Percentiles rank a stretch among this genome's conserved stretches.
phyloP scores from a whole-genome alignment of 2,888 invertebrate species.

The Acronicta alni region DNA sequence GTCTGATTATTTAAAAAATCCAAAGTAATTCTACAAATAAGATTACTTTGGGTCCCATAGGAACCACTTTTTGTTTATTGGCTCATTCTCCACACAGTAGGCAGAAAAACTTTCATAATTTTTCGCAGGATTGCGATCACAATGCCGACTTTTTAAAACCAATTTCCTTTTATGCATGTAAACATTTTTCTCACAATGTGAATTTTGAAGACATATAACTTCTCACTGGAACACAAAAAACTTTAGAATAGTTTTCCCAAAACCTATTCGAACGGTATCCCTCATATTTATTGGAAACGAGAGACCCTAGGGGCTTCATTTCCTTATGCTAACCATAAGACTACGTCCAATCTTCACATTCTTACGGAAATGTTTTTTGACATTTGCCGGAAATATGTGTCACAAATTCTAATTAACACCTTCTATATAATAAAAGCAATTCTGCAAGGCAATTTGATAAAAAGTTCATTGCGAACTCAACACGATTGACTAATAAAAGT shows the following conservation, averaged over 20 bases:
- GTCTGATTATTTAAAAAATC: slow-evolving; percentile 22
- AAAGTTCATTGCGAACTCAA: not conserved
- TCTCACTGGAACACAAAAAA: slow-evolving; percentile 18
- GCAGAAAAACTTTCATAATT: slow-evolving; percentile 15
- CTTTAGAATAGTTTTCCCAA: slow-evolving; percentile 18
- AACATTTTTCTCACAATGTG: slow-evolving; percentile 5
- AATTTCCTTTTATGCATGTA: not conserved
- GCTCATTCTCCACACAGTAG: slow-evolving; percentile 6
- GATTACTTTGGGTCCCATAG: slow-evolving; percentile 36
- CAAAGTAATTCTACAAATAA: slow-evolving; percentile 19
- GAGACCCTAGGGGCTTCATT: slow-evolving; percentile 17
- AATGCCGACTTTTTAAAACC: not conserved
- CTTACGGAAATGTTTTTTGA: not conserved
- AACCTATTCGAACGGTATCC: slow-evolving; percentile 22
- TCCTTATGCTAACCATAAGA: slow-evolving; percentile 12
- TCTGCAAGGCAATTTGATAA: slow-evolving; percentile 6
- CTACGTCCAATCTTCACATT: slow-evolving; percentile 13
- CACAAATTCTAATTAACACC: too few relatives aligned
- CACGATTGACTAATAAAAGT: slow-evolving; percentile 7
- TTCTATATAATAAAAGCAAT: too few relatives aligned
- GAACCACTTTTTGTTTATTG: slow-evolving; percentile 17
- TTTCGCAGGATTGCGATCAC: slow-evolving; percentile 11
- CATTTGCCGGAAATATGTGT: too few relatives aligned
- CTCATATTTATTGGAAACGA: slow-evolving; percentile 11
- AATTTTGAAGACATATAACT: slow-evolving; percentile 19